A percentile compares a stretch with the other conserved stretches of the same genome.
These are phyloP conservation scores for Chrosomus eos DNA, from an alignment of 2,797 vertebrate genomes.

Conservation along the genomic window DNA sequence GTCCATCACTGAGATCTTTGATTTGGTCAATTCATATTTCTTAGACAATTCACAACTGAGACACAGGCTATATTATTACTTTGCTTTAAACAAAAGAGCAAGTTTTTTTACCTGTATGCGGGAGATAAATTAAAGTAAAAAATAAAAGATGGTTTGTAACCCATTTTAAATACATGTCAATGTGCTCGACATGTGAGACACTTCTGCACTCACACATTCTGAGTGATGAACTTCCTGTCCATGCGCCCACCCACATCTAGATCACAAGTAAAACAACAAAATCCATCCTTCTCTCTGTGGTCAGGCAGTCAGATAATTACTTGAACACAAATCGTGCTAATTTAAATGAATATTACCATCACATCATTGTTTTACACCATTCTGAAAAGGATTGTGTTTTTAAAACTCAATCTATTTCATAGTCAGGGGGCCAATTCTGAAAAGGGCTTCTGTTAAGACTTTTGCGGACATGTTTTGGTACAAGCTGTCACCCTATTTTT, in stretches of 20 bases:
- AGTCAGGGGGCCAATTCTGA: not conserved
- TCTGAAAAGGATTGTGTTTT: too few species aligned
- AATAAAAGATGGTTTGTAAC: not conserved
- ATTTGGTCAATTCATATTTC: not conserved
- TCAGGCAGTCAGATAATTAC: too few species aligned
- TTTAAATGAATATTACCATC: too few species aligned
- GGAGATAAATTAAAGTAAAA: not conserved
- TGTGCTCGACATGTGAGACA: not conserved
- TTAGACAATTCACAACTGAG: not conserved
- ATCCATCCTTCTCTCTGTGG: too few species aligned
- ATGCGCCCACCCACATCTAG: not conserved
- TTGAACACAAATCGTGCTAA: too few species aligned
- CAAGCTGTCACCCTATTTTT: not conserved
- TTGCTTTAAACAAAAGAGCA: slow-evolving; percentile 5
- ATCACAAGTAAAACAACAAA: too few species aligned
- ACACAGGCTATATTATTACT: not conserved
- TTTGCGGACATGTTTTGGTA: not conserved
- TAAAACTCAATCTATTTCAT: too few species aligned
- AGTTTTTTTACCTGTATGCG: slow-evolving; percentile 21
- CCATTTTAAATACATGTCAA: slow-evolving; percentile 3
- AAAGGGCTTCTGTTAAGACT: not conserved
- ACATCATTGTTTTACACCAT: too few species aligned
- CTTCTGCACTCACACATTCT: not conserved
- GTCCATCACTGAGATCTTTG: not conserved
- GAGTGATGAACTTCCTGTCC: slow-evolving; percentile 1